Evolutionary conservation across 2,888 invertebrate species (phyloP).

Genomic region (Matsumyia berberina): DNA sequence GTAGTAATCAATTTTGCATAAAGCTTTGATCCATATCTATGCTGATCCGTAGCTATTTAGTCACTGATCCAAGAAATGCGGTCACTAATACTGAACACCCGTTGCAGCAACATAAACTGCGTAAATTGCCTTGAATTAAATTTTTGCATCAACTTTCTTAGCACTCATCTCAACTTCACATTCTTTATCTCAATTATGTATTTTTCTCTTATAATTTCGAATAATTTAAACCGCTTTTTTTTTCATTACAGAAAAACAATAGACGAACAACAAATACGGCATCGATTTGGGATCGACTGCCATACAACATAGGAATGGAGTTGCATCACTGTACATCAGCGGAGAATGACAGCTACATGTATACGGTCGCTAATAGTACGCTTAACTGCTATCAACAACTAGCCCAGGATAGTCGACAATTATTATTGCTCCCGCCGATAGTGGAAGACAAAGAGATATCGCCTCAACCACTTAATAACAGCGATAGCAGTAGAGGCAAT

Average conservation of each 20-base stretch:
- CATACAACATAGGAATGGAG: conserved; percentile 74
- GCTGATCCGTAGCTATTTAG: no score
- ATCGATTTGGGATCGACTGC: conserved; percentile 75
- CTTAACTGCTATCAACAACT: conserved; percentile 61
- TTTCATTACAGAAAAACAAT: conserved; percentile 56
- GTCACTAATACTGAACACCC: no score
- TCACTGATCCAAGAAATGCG: no score
- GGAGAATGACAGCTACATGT: conserved; percentile 43
- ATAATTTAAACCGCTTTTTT: conserved; percentile 16
- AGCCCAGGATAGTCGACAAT: conserved; percentile 54
- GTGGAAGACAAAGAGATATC: conserved; percentile 29
- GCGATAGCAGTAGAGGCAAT: conserved; percentile 34
- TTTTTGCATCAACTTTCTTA: no score
- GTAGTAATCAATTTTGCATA: no score
- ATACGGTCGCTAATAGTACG: conserved; percentile 33
- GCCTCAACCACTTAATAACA: conserved; percentile 7
- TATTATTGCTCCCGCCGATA: conserved; percentile 63
- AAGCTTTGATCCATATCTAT: no score
- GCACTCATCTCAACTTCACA: no score
- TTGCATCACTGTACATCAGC: conserved; percentile 66
- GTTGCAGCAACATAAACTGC: no score
- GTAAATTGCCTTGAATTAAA: no score
- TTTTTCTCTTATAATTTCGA: no score
- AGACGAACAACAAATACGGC: conserved; percentile 69
- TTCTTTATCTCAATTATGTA: no score